Evolutionary conservation across 2,888 invertebrate genomes (phyloP).

Genomic region (Stenchaetothrips biformis): DNA sequence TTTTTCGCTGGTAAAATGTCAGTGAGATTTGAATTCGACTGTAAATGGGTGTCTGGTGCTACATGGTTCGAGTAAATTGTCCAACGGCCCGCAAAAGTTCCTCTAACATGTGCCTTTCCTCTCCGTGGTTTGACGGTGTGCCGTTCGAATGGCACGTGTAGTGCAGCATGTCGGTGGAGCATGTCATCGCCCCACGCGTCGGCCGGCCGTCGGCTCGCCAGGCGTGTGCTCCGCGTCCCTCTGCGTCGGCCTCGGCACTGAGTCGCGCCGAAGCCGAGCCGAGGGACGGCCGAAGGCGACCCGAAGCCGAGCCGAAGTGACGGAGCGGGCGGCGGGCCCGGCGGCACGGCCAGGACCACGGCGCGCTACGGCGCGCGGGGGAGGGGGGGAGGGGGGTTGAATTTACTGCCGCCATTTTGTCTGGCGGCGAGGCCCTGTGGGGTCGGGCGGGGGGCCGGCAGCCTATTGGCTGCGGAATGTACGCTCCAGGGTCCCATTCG

Average conservation of each 20-base stretch:
- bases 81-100: too few relatives aligned
- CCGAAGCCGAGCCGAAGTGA: neutral
- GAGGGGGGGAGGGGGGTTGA: neutral
- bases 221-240: too few relatives aligned
- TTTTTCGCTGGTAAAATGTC: too few relatives aligned
- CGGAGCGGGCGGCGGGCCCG: neutral
- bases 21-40: too few relatives aligned
- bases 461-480: conserved; percentile 22
- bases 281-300: neutral
- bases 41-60: too few relatives aligned
- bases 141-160: too few relatives aligned
- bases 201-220: too few relatives aligned
- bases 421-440: neutral
- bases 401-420: conserved; percentile 23
- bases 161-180: too few relatives aligned
- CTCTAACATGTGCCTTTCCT: too few relatives aligned
- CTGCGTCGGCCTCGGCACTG: neutral
- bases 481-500: conserved; percentile 17
- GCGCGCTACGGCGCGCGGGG: neutral
- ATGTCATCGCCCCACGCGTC: too few relatives aligned
- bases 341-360: neutral
- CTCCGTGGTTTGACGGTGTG: too few relatives aligned
- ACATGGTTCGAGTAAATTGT: too few relatives aligned
- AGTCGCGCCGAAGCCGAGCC: neutral
- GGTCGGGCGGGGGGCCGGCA: neutral